Base-by-base conservation (phyloP, 2,888 invertebrate species). In the Diaphora mendica region DNA sequence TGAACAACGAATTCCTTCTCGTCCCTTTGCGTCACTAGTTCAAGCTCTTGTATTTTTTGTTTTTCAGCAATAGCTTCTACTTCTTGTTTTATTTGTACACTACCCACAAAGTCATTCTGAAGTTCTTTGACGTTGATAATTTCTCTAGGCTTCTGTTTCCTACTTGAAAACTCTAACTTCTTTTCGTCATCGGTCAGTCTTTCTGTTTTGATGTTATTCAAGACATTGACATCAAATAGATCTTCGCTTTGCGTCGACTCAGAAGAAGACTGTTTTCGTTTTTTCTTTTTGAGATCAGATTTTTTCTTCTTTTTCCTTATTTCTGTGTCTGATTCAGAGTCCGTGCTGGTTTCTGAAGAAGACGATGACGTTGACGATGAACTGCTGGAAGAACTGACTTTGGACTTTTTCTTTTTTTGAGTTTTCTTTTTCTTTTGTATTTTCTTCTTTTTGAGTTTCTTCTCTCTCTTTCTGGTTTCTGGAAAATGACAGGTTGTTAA, bases 71-170 rank as follows among this genome's bases (percentile, higher is more conserved):
- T 73, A 3, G 89, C 91, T 51, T 87, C 85, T 26, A 86, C 81
- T 79, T 94, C 95, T 48, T 93, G 87, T 75, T 94, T 95, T 5
- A 95, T 91, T 68, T 91, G 91, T 68, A 94, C 89, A 74, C 91
- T 91, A 1, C 91, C 93, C 0, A 94, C 95, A 62, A 96, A 94
- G 77, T 95, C 95, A 68, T 91, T 94, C 71, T 96, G 95, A 35
- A 96, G 70, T 74, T 96, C 94, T 81, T 94, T 95, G 0, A 96
- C 95, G 59, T 95, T 92, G 3, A 96, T 95, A 2, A 96, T 95
- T 79, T 95, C 94, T 64, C 91, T 84, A 2, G 89, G 92, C 68
- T 92, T 92, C 23, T 87, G 87, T 66, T 91, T 88, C 76, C 92
- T 83, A 0, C 94, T 93, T 0, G 94, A 94, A 70, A 94, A 95